Conservation (phyloP, 1,140 invertebrate genomes). For the Neocloeon triangulifer region DNA sequence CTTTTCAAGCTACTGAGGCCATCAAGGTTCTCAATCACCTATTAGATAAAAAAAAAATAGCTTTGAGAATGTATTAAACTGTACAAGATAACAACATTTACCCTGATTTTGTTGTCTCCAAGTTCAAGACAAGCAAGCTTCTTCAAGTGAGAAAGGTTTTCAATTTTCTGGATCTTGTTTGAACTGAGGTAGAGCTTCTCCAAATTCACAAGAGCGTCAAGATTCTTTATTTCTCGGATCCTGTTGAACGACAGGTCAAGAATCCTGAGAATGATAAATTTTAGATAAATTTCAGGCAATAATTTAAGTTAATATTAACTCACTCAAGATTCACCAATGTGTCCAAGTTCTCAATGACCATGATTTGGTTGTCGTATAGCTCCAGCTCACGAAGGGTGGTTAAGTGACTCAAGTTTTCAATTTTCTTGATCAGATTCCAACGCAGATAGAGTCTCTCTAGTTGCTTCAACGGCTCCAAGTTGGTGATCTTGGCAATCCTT, state of each 20-base stretch:
- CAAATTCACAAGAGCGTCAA: slow-evolving; percentile 58
- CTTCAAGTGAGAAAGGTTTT: slow-evolving; percentile 65
- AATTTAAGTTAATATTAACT: slow-evolving; percentile 20
- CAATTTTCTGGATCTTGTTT: slow-evolving; percentile 80
- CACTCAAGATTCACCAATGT: slow-evolving; percentile 74
- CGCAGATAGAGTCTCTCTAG: slow-evolving; percentile 65
- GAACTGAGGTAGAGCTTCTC: slow-evolving; percentile 78
- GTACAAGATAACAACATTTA: slow-evolving; percentile 16
- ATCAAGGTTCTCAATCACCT: slow-evolving; percentile 69
- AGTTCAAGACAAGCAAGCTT: slow-evolving; percentile 74
- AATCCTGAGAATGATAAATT: slow-evolving; percentile 32
- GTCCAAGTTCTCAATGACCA: slow-evolving; percentile 71
- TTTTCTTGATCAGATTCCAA: slow-evolving; percentile 90
- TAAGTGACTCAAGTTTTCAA: slow-evolving; percentile 62
- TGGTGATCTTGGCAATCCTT: slow-evolving; percentile 56
- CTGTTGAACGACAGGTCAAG: slow-evolving; percentile 96
- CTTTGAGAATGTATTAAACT: slow-evolving; percentile 5
- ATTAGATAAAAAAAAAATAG: slow-evolving; percentile 8
- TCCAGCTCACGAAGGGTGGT: slow-evolving; percentile 66
- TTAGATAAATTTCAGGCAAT: not conserved
- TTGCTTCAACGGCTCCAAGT: slow-evolving; percentile 46
- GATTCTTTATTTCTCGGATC: slow-evolving; percentile 68
- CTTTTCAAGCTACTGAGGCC: slow-evolving; percentile 45
- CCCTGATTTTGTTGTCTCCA: slow-evolving; percentile 83
- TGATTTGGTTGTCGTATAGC: slow-evolving; percentile 92